These are phyloP conservation scores for Leucophenga maculata DNA, from an alignment of 2,888 invertebrate species.

Conservation along the genomic window DNA sequence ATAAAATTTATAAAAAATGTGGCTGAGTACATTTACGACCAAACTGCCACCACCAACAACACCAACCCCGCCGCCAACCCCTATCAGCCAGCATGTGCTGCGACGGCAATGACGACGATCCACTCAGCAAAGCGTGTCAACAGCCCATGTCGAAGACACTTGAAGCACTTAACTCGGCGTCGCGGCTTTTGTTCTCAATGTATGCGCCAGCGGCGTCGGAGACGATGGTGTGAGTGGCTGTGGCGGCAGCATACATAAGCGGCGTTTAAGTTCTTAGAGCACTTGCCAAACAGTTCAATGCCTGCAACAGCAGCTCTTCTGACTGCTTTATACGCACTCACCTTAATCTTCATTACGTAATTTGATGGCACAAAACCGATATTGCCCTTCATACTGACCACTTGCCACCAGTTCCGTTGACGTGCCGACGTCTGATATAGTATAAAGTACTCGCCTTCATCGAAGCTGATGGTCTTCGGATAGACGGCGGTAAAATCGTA, in stretches of 20 bases:
- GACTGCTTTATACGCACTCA: conserved; percentile 64
- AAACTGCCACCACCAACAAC: background rate
- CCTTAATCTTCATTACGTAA: conserved; percentile 86
- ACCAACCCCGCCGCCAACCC: no score
- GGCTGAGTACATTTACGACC: background rate
- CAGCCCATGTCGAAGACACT: no score
- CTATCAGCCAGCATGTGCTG: no score
- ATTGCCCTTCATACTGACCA: conserved; percentile 85
- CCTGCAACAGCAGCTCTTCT: background rate
- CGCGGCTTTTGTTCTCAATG: no score
- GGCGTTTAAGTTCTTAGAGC: background rate
- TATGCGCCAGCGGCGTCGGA: background rate
- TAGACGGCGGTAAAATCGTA: conserved; percentile 89
- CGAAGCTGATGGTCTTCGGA: conserved; percentile 86
- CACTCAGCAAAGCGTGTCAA: no score
- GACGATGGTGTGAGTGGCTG: background rate
- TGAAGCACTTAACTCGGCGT: no score
- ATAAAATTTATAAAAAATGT: background rate
- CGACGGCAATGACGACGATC: no score
- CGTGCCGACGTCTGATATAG: conserved; percentile 85
- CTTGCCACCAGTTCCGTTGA: conserved; percentile 90
- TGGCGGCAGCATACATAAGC: background rate
- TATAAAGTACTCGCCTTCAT: conserved; percentile 85
- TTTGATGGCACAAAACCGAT: conserved; percentile 90
- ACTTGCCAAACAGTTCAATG: conserved; percentile 5